Evolutionary conservation across 2,888 invertebrate genomes (phyloP), one percentile per base, ranked within the genome.

Genomic region (Agrotis clavis): DNA sequence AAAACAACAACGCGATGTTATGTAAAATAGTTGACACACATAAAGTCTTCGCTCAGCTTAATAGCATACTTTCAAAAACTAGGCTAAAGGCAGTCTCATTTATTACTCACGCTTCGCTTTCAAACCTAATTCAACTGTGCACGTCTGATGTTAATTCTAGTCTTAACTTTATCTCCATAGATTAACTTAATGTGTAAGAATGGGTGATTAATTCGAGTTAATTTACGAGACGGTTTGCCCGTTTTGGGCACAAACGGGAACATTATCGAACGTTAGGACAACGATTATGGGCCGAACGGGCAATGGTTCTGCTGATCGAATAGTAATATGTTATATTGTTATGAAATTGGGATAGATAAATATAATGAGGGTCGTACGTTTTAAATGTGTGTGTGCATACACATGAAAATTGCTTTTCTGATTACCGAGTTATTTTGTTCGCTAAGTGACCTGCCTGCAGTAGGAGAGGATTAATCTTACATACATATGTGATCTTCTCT

Each of bases 151-250:
- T 74, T 79, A 70, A 82, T 74, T 72, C 71, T 51, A 74, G 83
- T 70, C 71, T 83, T 74, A 85, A 74, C 70, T 78, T 85, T 83
- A 84, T 84, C 84, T 81, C 76, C 60, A 67, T 79, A 85, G 84
- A 84, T 86, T 85, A 82, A 74, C 53, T 67, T 77, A 76, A 79
- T 86, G 84, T 74, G 68, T 74, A 82, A 86, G 86, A 85, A 74
- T 84, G 77, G 82, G 86, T 85, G 79, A 85, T 85, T 77, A 86
- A 85, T 84, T 84, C 56, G 75, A 74, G 74, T 84, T 84, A 86
- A 86, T 86, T 84, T 86, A 83, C 63, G 81, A 81, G 79, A 56
- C 65, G 64, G 71, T 41, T 41, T 41, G 41, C 4, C 62, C 72
- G 59, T 69, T 85, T 85, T 74, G 70, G 81, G 59, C 61, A 74